A percentile compares a stretch with the other conserved stretches of the same genome.
Evolutionary conservation across 2,797 vertebrate species (phyloP).

Genomic region (Threskiornis aethiopicus): DNA sequence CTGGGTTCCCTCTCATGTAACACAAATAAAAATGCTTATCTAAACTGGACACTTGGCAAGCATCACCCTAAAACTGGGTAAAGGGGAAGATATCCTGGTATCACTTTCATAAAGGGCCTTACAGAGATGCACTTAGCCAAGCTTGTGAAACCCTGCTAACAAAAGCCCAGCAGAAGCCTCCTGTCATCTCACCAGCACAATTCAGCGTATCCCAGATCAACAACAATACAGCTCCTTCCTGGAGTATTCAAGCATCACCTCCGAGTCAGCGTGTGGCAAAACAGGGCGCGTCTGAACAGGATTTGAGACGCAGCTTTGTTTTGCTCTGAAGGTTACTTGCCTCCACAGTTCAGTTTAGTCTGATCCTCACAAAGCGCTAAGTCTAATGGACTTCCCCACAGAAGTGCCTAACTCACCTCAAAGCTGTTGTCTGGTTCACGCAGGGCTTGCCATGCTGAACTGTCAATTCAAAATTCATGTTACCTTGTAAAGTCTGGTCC

Average conservation of each 20-base stretch:
- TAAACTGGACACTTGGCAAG: background rate
- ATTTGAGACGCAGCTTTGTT: background rate
- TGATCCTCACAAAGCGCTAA: background rate
- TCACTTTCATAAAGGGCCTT: background rate
- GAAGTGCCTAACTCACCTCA: background rate
- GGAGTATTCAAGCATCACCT: background rate
- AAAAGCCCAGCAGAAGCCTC: background rate
- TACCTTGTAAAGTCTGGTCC: background rate
- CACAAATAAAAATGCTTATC: background rate
- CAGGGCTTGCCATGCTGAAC: background rate
- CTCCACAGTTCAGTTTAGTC: background rate
- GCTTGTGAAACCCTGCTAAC: background rate
- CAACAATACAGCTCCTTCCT: background rate
- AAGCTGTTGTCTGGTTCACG: background rate
- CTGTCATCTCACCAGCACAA: background rate
- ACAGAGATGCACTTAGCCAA: background rate
- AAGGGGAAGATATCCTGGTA: background rate
- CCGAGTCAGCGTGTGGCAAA: background rate
- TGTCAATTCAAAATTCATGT: background rate
- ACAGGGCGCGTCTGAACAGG: background rate
- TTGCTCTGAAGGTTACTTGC: background rate
- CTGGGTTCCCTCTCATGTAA: background rate
- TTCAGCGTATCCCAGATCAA: background rate
- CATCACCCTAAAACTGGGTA: background rate
- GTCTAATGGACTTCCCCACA: background rate